These are phyloP conservation scores for Procapra przewalskii DNA, from an alignment of 2,113 vertebrate species.

Conservation along the genomic window DNA sequence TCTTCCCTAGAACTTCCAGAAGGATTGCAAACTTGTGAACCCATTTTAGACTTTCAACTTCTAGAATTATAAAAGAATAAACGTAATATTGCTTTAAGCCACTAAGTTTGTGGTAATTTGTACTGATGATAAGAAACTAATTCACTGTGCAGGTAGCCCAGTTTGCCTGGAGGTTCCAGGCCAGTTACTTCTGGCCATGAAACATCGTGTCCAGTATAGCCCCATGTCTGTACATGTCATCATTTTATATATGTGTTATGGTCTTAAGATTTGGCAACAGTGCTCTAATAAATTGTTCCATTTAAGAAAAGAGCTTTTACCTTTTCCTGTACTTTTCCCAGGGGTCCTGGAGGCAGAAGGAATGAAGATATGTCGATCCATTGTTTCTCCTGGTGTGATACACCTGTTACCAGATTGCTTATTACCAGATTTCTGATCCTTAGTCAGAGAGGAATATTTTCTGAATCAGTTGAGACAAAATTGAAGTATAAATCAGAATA, in stretches of 20 bases:
- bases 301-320: slow-evolving; percentile 1
- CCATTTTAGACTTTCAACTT: background rate
- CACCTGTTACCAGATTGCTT: background rate
- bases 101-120: background rate
- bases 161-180: background rate
- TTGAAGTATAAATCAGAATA: background rate
- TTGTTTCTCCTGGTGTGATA: background rate
- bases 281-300: background rate
- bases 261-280: background rate
- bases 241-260: background rate
- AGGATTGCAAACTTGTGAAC: background rate
- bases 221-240: background rate
- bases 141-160: background rate
- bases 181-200: background rate
- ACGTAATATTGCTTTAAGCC: background rate
- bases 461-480: background rate
- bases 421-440: background rate
- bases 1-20: background rate
- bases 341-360: background rate
- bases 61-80: background rate
- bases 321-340: background rate
- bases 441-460: background rate
- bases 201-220: background rate
- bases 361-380: background rate
- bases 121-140: background rate